Percentiles rank a stretch among this genome's conserved stretches.
phyloP scores from a whole-genome alignment of 2,113 vertebrate genomes.

The Rousettus leschenaultii region DNA sequence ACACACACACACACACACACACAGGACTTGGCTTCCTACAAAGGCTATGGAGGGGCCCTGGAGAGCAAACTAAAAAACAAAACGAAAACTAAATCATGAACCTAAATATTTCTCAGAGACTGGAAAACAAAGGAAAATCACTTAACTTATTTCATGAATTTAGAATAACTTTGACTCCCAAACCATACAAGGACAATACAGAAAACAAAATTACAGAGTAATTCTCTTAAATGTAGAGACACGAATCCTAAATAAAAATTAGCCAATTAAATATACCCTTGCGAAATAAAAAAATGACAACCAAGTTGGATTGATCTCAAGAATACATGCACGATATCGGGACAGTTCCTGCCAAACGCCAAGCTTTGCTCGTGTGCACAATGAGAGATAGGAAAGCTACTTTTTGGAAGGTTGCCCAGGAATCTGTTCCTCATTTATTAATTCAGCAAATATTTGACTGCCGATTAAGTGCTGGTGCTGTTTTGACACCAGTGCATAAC shows the following conservation, averaged over 20 bases:
- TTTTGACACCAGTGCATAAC: neutral
- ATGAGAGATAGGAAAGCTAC: neutral
- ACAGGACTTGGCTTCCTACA: too few species aligned
- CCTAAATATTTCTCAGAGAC: neutral
- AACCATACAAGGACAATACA: neutral
- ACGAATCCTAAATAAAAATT: neutral
- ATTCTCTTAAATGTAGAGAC: neutral
- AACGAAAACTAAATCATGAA: neutral
- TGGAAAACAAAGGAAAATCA: neutral
- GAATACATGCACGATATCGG: neutral
- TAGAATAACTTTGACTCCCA: neutral
- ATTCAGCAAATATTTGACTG: neutral
- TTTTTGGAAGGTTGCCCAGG: neutral
- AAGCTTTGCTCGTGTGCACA: neutral
- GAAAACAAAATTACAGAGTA: neutral
- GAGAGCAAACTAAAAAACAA: too few species aligned
- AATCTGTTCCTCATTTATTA: neutral
- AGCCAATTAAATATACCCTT: neutral
- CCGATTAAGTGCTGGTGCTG: neutral
- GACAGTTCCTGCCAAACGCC: neutral
- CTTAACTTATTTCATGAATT: neutral
- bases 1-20: too few species aligned
- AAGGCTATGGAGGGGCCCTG: too few species aligned
- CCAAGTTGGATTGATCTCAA: neutral
- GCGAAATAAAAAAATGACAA: neutral